Percentiles rank a stretch among this genome's conserved stretches.
Conservation (phyloP, 1,140 invertebrate species). For the Thaumetopoea pityocampa region DNA sequence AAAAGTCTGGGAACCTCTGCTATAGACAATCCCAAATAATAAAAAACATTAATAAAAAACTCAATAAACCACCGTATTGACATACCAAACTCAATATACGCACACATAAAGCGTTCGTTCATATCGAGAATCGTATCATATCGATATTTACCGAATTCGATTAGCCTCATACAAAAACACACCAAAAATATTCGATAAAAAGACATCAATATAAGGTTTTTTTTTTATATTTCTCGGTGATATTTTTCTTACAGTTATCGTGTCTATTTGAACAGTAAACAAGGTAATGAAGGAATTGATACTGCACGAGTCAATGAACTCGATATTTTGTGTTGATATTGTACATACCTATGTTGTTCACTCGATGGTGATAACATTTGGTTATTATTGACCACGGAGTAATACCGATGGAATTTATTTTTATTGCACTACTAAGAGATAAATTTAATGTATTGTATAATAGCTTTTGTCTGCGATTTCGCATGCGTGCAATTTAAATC, state of each 20-base stretch:
- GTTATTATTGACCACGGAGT: too few relatives aligned
- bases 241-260: slow-evolving; percentile 56
- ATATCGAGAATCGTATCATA: slow-evolving; percentile 50
- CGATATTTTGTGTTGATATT: slow-evolving; percentile 5
- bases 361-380: slow-evolving; percentile 11
- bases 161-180: slow-evolving; percentile 51
- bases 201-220: slow-evolving; percentile 39
- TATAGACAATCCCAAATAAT: slow-evolving; percentile 1
- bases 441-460: too few relatives aligned
- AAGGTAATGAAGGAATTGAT: slow-evolving; percentile 67
- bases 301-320: slow-evolving; percentile 51
- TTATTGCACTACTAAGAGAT: too few relatives aligned
- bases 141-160: slow-evolving; percentile 52
- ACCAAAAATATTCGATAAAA: slow-evolving; percentile 58
- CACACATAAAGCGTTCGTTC: slow-evolving; percentile 46
- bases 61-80: slow-evolving; percentile 26
- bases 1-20: too few relatives aligned
- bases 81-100: slow-evolving; percentile 42
- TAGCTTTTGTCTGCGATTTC: too few relatives aligned
- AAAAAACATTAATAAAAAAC: slow-evolving; percentile 18
- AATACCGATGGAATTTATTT: too few relatives aligned
- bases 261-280: slow-evolving; percentile 55
- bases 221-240: slow-evolving; percentile 56
- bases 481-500: too few relatives aligned
- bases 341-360: slow-evolving; percentile 11